These are phyloP conservation scores for Catharus fuscescens DNA, from an alignment of 2,113 vertebrate genomes.

Conservation along the genomic window DNA sequence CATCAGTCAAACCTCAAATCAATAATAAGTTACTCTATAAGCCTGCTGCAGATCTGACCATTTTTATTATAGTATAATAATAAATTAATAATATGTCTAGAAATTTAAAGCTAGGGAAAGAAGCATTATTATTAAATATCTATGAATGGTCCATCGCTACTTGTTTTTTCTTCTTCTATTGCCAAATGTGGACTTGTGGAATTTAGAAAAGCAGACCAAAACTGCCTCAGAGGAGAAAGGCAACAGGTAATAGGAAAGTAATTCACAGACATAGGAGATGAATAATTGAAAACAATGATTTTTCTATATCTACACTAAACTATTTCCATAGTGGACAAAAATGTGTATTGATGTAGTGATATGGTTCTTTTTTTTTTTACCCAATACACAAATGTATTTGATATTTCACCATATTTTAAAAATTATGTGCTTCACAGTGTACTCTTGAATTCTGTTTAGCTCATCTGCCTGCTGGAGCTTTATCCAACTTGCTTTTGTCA, in stretches of 20 bases:
- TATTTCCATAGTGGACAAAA: neutral
- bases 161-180: neutral
- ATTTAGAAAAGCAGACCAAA: neutral
- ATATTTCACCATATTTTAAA: neutral
- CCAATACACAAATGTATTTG: neutral
- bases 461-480: neutral
- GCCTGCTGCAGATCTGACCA: neutral
- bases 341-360: neutral
- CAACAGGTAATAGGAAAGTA: neutral
- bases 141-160: neutral
- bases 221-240: neutral
- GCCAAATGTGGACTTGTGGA: neutral
- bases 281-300: neutral
- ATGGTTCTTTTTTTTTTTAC: neutral
- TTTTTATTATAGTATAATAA: neutral
- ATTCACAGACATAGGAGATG: neutral
- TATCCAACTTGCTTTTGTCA: neutral
- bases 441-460: neutral
- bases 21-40: neutral
- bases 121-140: neutral
- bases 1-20: neutral
- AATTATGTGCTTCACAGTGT: neutral
- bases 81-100: neutral
- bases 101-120: neutral
- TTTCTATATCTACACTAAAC: neutral